Evolutionary conservation across 2,888 invertebrate genomes (phyloP), one percentile per base, ranked within the genome.

Genomic region (Eristalinus sepulchralis): DNA sequence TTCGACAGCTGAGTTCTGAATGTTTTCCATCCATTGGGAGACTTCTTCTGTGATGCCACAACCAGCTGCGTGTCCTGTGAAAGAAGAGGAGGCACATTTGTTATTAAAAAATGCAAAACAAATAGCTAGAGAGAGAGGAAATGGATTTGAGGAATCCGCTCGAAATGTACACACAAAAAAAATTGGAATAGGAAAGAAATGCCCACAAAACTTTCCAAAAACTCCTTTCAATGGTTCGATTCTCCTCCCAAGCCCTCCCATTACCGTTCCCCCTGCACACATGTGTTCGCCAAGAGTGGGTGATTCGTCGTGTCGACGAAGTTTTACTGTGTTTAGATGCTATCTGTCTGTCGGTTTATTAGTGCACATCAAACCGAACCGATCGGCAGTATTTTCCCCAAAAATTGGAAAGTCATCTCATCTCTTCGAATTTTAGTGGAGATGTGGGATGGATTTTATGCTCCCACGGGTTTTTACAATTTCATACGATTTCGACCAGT

Each of bases 1-100:
- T 85, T 95, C 95, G 55, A 94, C 94, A 13, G 94, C 96, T 2
- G 96, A 95, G 93, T 96, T 96, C 92, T 98, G 98, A 89, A 98
- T 95, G 89, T 95, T 94, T 90, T 97, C 96, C 98, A 98, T 98
- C 98, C 98, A 98, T 90, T 97, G 96, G 88, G 96, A 95, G 88
- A 97, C 95, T 89, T 97, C 96, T 89, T 97, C 97, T 59, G 96
- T 97, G 89, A 97, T 95, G 75, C 98, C 98, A 91, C 98, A 98
- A 33, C 97, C 97, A 75, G 96, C 96, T 63, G 95, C 95, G 92
- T 96, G 97, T 90, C 97, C 97, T 97, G 91, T 39, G 63, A 68
- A 13, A 47, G 24, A 64, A 24, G 55, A 24, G 20, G 53, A 10
- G 76, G 80, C 71, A 81, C 72, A 81, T 77, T 68, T 73, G 72